phyloP scores from a whole-genome alignment of 2,113 vertebrate species.

The Condylura cristata region DNA sequence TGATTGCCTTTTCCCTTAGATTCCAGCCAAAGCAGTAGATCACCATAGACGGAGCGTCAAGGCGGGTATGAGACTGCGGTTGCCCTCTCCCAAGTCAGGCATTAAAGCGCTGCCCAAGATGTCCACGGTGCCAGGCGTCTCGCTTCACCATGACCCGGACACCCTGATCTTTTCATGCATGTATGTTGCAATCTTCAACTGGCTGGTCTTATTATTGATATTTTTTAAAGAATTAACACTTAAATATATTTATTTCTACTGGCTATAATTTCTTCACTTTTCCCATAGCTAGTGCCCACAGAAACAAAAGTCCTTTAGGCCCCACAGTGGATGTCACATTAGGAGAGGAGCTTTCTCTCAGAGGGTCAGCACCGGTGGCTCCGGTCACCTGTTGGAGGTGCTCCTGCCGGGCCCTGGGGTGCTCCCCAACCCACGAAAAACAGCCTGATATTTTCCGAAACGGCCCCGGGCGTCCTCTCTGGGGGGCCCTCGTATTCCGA shows the following conservation, averaged over 20 bases:
- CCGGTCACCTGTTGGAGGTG: neutral
- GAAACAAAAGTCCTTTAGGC: neutral
- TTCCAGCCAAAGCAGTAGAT: neutral
- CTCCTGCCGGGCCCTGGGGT: too few species aligned
- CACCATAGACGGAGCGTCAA: neutral
- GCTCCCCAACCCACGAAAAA: neutral
- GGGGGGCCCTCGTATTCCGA: neutral
- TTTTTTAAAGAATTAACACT: neutral
- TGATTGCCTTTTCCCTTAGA: neutral
- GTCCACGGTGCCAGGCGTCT: neutral
- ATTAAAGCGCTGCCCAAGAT: neutral
- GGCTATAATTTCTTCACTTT: neutral
- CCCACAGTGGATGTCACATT: neutral
- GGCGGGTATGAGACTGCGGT: neutral
- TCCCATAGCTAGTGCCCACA: neutral
- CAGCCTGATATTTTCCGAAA: neutral
- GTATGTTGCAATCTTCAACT: neutral
- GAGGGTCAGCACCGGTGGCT: accelerated
- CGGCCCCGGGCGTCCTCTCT: neutral
- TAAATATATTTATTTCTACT: neutral
- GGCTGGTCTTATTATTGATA: neutral
- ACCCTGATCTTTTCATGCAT: neutral
- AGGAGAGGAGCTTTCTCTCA: neutral
- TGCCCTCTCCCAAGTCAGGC: neutral
- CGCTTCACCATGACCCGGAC: neutral